Evolutionary conservation across 2,888 invertebrate genomes (phyloP).

Genomic region (Ochropacha duplaris): DNA sequence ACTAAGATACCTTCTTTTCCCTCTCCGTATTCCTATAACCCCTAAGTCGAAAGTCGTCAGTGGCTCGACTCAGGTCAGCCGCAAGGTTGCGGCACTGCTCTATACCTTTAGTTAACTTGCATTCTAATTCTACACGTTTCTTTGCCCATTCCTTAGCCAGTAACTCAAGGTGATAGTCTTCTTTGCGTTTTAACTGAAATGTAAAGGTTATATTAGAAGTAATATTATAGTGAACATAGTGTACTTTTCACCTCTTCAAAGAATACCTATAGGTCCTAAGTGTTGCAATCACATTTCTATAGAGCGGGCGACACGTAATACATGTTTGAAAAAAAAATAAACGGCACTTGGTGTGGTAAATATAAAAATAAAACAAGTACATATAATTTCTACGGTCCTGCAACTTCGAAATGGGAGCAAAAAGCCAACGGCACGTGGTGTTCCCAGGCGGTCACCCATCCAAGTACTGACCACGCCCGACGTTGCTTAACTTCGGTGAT

Average conservation of each 20-base stretch:
- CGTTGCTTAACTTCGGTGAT: slow-evolving; percentile 75
- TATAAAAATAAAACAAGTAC: too few species aligned
- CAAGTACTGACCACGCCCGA: slow-evolving; percentile 72
- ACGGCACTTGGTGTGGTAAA: too few species aligned
- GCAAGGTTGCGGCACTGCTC: slow-evolving; percentile 85
- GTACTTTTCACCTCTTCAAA: too few species aligned
- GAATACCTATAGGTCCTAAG: too few species aligned
- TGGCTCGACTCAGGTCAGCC: slow-evolving; percentile 83
- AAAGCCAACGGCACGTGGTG: slow-evolving; percentile 48
- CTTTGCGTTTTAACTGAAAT: slow-evolving; percentile 80
- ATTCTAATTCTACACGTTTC: slow-evolving; percentile 80
- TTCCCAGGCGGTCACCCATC: slow-evolving; percentile 59
- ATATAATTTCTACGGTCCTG: too few species aligned
- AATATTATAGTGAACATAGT: too few species aligned
- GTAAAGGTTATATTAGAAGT: not conserved
- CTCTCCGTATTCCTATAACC: slow-evolving; percentile 78
- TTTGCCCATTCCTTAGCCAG: slow-evolving; percentile 83
- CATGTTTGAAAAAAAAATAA: too few species aligned
- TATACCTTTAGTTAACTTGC: slow-evolving; percentile 81
- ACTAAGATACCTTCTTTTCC: slow-evolving; percentile 69
- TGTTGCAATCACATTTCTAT: too few species aligned
- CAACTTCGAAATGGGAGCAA: slow-evolving; percentile 12
- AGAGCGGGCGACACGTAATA: too few species aligned
- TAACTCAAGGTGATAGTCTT: slow-evolving; percentile 78
- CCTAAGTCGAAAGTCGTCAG: slow-evolving; percentile 79